Base-by-base conservation (phyloP, 2,888 invertebrate species). In the Kryphioiulus occultus region DNA sequence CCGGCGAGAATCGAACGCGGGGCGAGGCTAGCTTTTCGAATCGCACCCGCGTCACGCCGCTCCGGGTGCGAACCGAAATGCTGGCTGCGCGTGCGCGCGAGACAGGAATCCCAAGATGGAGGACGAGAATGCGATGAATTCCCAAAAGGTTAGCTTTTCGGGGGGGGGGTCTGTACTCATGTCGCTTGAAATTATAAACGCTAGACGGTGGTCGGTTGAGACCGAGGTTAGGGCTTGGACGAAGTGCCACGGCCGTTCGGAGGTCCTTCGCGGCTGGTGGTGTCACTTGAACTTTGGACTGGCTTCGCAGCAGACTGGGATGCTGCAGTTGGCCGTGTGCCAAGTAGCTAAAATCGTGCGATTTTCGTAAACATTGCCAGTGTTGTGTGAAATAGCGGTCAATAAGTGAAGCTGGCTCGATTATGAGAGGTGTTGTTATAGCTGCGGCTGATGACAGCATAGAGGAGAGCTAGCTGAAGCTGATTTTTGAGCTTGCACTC, bases 11-110 rank as follows among this genome's bases (percentile, higher is more conserved):
- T 22, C 85, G 44, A 53, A 30, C 30, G 47, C 15, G n/a, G 39
- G 15, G 53, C 26, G 44, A 44, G 85, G 44, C 85, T 47, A 85
- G 44, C 15, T 42, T 42, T 85, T 42, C 85, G 85, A 44, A 44
- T 53, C n/a, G 85, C 85, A 85, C 42, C 26, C 85, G 85, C 17
- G 5, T 10, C 7, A 9, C 7, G 26, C 3, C 68, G 10, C 1
- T 10, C 0, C 26, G 4, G 1, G 68, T 68, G 26, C 10, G 68
- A 68, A 26, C 4, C 68, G 68, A 68, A 68, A 68, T 53, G n/a
- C 19, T 0, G 53, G n/a, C 53, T 5, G n/a, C 19, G 9, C 3
- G 47, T 47, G 19, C 9, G 47, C 47, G 7, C 47, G 47, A 47
- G 17, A 9, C 10, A 12, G 42, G 42, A n/a, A n/a, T 47, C 19